These are phyloP conservation scores for Ophioninae sp. DNA, from an alignment of 2,888 invertebrate species.

Conservation along the genomic window DNA sequence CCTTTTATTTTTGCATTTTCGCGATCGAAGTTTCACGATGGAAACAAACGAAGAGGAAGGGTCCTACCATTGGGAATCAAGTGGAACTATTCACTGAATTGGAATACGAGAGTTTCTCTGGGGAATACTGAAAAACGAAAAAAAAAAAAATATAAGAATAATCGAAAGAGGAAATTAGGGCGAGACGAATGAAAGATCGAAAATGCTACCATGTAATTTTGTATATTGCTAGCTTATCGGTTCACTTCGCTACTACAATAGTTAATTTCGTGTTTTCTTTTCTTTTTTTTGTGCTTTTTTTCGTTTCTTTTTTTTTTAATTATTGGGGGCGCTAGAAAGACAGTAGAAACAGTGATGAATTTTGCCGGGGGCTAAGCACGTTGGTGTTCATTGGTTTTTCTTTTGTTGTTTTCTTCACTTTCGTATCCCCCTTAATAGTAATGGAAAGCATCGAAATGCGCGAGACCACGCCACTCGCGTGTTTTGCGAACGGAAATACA, in stretches of 20 bases:
- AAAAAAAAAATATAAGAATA: neutral
- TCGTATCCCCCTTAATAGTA: constrained; percentile 44
- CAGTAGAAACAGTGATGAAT: constrained; percentile 67
- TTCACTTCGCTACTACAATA: constrained; percentile 64
- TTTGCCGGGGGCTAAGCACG: constrained; percentile 70
- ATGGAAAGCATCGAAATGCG: constrained; percentile 59
- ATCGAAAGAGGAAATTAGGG: neutral
- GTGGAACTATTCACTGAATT: neutral
- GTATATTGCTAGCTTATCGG: constrained; percentile 65
- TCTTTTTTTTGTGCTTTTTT: constrained; percentile 16
- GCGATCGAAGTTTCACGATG: neutral
- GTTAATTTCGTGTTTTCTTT: no score
- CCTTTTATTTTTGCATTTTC: constrained; percentile 26
- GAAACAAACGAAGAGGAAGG: neutral
- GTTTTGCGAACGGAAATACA: constrained; percentile 20
- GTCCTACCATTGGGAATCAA: neutral
- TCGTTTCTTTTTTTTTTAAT: constrained; percentile 9
- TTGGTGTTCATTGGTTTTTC: constrained; percentile 58
- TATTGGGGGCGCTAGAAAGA: constrained; percentile 68
- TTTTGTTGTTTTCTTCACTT: constrained; percentile 17
- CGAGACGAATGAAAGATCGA: neutral
- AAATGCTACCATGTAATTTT: constrained; percentile 59
- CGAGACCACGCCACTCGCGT: constrained; percentile 47
- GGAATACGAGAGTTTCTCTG: neutral
- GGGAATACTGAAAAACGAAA: no score